Evolutionary conservation across 1,140 invertebrate genomes (phyloP).

Genomic region (Caenorhabditis inopinata): DNA sequence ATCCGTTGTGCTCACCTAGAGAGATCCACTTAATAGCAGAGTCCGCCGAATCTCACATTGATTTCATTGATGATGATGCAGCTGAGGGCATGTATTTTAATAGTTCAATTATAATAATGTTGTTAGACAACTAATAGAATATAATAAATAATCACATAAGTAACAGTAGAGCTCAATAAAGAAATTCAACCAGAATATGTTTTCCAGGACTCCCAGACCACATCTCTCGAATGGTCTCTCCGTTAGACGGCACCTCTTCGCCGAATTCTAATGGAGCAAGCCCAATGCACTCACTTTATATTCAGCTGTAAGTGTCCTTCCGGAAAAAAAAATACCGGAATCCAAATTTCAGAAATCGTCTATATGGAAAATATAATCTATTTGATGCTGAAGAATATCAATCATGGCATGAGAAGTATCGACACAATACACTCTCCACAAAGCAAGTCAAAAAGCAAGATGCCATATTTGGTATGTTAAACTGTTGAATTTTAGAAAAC

Average conservation of each 20-base stretch:
- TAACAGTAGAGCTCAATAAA: no score
- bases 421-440: neutral
- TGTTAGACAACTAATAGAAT: no score
- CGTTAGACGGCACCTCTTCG: neutral
- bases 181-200: no score
- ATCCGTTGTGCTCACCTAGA: neutral
- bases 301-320: slow-evolving; percentile 1
- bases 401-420: slow-evolving; percentile 43
- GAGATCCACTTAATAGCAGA: neutral
- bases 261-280: neutral
- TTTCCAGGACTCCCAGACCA: slow-evolving; percentile 9
- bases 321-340: no score
- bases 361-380: neutral
- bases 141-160: no score
- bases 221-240: slow-evolving; percentile 8
- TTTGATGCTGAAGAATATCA: neutral
- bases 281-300: neutral
- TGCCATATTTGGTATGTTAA: slow-evolving; percentile 38
- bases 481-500: no score
- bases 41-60: neutral
- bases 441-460: slow-evolving; percentile 46
- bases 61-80: neutral
- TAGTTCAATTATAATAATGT: no score
- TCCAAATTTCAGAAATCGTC: slow-evolving; percentile 34
- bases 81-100: neutral